Base-by-base conservation (phyloP, 1,140 invertebrate species). In the Drosophila pseudoananassae region DNA sequence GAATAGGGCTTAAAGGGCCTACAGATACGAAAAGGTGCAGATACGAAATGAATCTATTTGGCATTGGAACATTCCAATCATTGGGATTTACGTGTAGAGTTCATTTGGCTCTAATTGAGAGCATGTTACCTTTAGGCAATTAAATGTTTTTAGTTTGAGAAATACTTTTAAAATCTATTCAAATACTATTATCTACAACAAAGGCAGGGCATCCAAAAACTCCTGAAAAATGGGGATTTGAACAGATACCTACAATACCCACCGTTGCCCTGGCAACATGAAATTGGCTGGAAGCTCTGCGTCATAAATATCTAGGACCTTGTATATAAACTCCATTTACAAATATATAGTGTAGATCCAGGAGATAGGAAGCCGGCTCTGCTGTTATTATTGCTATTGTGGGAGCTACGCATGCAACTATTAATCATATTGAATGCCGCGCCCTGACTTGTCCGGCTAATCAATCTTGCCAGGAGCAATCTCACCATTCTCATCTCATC, bases 341-440 rank as follows among this genome's bases (percentile, higher is more conserved):
- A 12, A 25, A 38, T 38, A 50, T 15, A 58, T 25, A 40, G 10
- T 27, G 12, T 31, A 57, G 36, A 6, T 33, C 1, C 4, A 31
- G 51, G 38, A 43, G 38, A 17, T 43, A 43, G n/a, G 14, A 43
- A 43, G 8, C 14, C 4, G 1, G 8, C 10, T 14, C 38, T 40
- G 12, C 12, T 40, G 17, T 43, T 69, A 29, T 46, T 71, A 58
- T 72, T 72, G 71, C 10, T 4, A 36, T 47, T 66, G 75, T 73
- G 76, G 77, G 63, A 49, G 79, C 70, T 56, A 85, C 81, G 81
- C 82, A 87, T 76, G 71, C 82, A 87, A 85, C 82, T 85, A 85
- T 85, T 85, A 85, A 85, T 85, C 82, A 85, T 85, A 85, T 87
- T 87, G 82, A 81, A 76, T 84, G 77, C 47, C 64, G 56, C 65